Evolutionary conservation across 2,888 invertebrate genomes (phyloP).

Genomic region (Cheilosia soror): DNA sequence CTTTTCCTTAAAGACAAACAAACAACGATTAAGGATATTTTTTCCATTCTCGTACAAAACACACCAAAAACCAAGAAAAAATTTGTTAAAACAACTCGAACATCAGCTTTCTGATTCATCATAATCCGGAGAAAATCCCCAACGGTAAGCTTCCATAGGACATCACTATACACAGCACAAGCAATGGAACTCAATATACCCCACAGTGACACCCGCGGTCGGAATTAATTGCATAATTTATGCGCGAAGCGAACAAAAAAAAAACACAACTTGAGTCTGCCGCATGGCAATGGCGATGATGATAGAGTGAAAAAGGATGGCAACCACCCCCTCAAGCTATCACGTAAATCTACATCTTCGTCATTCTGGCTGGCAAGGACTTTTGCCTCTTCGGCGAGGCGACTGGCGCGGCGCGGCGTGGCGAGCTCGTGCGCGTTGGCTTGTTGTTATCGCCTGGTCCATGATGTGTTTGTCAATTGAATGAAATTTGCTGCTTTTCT

Average conservation of each 20-base stretch:
- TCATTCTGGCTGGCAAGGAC: slow-evolving; percentile 54
- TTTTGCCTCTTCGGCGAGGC: slow-evolving; percentile 14
- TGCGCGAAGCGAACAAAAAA: slow-evolving; percentile 34
- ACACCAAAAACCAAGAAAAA: not conserved
- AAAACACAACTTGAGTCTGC: slow-evolving; percentile 32
- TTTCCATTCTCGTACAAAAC: not conserved
- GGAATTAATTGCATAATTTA: slow-evolving; percentile 71
- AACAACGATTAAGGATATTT: slow-evolving; percentile 15
- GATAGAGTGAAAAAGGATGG: slow-evolving; percentile 50
- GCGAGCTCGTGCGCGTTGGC: slow-evolving; percentile 1
- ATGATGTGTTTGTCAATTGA: slow-evolving; percentile 56
- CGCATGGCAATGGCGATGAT: slow-evolving; percentile 27
- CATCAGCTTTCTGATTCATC: slow-evolving; percentile 62
- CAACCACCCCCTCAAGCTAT: slow-evolving; percentile 43
- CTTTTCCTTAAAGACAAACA: slow-evolving; percentile 10
- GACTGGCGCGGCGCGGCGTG: too few species aligned
- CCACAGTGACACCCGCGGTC: slow-evolving; percentile 39
- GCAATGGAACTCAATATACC: slow-evolving; percentile 19
- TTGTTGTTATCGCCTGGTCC: slow-evolving; percentile 19
- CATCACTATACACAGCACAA: slow-evolving; percentile 12
- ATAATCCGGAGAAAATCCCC: slow-evolving; percentile 61
- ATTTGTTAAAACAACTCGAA: slow-evolving; percentile 52
- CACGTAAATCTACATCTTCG: slow-evolving; percentile 61
- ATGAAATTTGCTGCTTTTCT: slow-evolving; percentile 35
- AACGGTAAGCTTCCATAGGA: slow-evolving; percentile 39